A percentile compares a stretch with the other conserved stretches of the same genome.
Evolutionary conservation across 2,888 invertebrate genomes (phyloP).

Genomic region (Allophyes oxyacanthae): DNA sequence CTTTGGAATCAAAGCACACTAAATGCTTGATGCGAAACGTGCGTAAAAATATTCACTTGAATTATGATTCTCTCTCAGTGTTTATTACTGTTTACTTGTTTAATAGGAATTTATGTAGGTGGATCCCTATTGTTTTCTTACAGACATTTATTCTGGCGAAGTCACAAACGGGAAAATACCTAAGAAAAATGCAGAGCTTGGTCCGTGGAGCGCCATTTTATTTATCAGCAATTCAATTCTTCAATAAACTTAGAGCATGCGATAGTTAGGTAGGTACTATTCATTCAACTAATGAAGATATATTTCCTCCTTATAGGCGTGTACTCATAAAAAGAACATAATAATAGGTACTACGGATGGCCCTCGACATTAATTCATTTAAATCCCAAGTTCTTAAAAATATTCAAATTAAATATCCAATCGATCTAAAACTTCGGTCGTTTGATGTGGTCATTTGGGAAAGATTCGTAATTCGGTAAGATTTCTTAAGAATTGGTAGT

Average conservation of each 20-base stretch:
- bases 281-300: not conserved
- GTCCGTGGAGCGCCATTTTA: not conserved
- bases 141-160: conserved; percentile 8
- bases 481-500: conserved; percentile 1
- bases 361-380: conserved; percentile 5
- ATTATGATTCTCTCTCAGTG: conserved; percentile 35
- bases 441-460: not conserved
- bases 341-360: conserved; percentile 2
- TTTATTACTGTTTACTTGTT: conserved; percentile 15
- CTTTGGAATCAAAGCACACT: conserved; percentile 52
- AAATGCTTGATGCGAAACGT: conserved; percentile 32
- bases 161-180: not conserved
- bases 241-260: not conserved
- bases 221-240: conserved; percentile 1
- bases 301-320: not conserved
- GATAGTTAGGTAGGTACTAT: too few relatives aligned
- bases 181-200: not conserved
- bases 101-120: conserved; percentile 1
- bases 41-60: conserved; percentile 39
- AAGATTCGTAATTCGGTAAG: not conserved
- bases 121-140: conserved; percentile 12
- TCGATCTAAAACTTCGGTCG: conserved; percentile 10
- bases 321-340: not conserved
- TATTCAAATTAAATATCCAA: conserved; percentile 3
- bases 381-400: conserved; percentile 6